Evolutionary conservation across 2,888 invertebrate species (phyloP), one percentile per base, ranked within the genome.

Genomic region (Acanthosepion pharaonis): DNA sequence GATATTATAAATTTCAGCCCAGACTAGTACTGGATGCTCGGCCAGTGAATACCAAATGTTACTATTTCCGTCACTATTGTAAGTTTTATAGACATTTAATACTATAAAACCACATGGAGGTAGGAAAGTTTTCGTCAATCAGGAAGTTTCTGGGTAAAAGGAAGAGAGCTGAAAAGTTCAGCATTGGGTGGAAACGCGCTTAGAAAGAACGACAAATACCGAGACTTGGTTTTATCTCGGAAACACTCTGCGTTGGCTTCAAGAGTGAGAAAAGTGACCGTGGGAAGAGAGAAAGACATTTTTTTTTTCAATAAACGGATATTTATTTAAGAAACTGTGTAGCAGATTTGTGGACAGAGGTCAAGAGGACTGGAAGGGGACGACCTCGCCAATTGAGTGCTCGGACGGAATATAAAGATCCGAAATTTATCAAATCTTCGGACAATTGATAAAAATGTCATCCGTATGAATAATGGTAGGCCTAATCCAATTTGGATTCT

Each of bases 381-480:
- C 78, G 78, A n/a, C 78, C 78, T 25, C 33, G n/a, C 18, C 78
- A n/a, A 78, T 78, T 78, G 78, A 78, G 78, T 78, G n/a, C 33
- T 78, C n/a, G 15, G 78, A 4, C 78, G 4, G n/a, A 78, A 78
- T 78, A 78, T 78, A n/a, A 78, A 78, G 78, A 78, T 78, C 78
- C 78, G 33, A 78, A 78, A 78, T 78, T 78, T 78, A 78, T 78
- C 78, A 78, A 78, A 78, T 78, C 78, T 78, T 15, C 33, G 78
- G 78, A 78, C 78, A 78, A 78, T 78, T 78, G 78, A 78, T 78
- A 78, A 78, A 78, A 78, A n/a, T 78, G 78, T 78, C 78, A 78
- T 78, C 78, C 33, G n/a, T n/a, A 78, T 78, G 78, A 78, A 78
- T 78, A 78, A 78, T 78, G 78, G 78, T n/a, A 11, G 78, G n/a